phyloP scores from a whole-genome alignment of 2,797 vertebrate species.

The Acrossocheilus fasciatus region DNA sequence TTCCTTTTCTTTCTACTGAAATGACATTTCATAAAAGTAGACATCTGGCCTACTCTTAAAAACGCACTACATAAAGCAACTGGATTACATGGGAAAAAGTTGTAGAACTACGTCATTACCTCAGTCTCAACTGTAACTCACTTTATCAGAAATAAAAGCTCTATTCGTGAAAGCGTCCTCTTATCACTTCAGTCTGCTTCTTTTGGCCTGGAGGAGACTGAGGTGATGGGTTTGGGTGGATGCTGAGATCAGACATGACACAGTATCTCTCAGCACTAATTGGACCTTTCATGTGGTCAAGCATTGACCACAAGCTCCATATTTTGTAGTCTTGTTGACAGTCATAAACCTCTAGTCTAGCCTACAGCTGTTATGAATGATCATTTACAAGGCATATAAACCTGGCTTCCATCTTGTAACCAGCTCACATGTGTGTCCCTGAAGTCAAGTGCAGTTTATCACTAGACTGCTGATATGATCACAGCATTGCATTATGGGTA shows the following conservation, averaged over 20 bases:
- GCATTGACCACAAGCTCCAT: slow-evolving; percentile 25
- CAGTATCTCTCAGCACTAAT: slow-evolving; percentile 42
- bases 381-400: slow-evolving; percentile 35
- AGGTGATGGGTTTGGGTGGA: background rate
- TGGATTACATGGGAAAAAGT: background rate
- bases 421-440: slow-evolving; percentile 5
- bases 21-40: background rate
- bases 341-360: slow-evolving; percentile 26
- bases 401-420: background rate
- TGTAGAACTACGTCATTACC: background rate
- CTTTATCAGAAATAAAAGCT: slow-evolving; percentile 17
- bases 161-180: background rate
- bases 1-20: slow-evolving; percentile 2
- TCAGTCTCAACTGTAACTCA: background rate
- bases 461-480: background rate
- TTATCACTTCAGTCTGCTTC: slow-evolving; percentile 1
- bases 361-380: slow-evolving; percentile 35
- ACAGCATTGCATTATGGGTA: background rate
- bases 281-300: slow-evolving; percentile 42
- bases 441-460: slow-evolving; percentile 17
- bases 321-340: slow-evolving; percentile 36
- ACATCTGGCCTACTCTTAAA: background rate
- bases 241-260: slow-evolving; percentile 37
- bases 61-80: background rate
- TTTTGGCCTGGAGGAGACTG: slow-evolving; percentile 6